Conservation (phyloP, 2,113 vertebrate species). For the Trichomycterus rosablanca region DNA sequence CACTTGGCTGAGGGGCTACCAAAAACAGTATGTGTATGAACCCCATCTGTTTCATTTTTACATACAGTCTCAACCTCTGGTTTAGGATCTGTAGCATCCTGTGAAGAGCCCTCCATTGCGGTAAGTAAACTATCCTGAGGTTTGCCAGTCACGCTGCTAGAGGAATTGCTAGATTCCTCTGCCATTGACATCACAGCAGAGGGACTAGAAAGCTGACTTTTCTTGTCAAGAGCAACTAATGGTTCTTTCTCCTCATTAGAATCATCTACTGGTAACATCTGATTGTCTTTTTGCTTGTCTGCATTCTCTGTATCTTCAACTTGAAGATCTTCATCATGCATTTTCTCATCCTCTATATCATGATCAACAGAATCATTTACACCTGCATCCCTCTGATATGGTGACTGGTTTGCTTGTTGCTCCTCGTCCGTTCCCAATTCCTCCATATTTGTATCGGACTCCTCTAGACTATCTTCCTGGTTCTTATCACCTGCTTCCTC, state of each 20-base stretch:
- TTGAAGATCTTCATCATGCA: background rate
- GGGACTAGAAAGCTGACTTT: background rate
- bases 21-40: background rate
- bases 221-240: background rate
- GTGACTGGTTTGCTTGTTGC: background rate
- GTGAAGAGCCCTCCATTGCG: background rate
- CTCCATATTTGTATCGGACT: slow-evolving; percentile 26
- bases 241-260: background rate
- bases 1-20: background rate
- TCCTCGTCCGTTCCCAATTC: slow-evolving; percentile 43
- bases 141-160: background rate
- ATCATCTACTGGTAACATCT: slow-evolving; percentile 6
- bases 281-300: slow-evolving; percentile 16
- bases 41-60: background rate
- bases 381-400: slow-evolving; percentile 7
- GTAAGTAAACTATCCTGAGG: slow-evolving; percentile 19
- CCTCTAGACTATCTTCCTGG: slow-evolving; percentile 21
- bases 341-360: background rate
- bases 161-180: slow-evolving; percentile 4
- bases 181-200: slow-evolving; percentile 1
- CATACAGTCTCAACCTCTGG: slow-evolving; percentile 6
- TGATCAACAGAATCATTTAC: slow-evolving; percentile 2
- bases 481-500: slow-evolving; percentile 33
- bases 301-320: slow-evolving; percentile 1
- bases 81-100: slow-evolving; percentile 1